Conservation (phyloP, 2,888 invertebrate species). For the Leptinotarsa tumamoca region DNA sequence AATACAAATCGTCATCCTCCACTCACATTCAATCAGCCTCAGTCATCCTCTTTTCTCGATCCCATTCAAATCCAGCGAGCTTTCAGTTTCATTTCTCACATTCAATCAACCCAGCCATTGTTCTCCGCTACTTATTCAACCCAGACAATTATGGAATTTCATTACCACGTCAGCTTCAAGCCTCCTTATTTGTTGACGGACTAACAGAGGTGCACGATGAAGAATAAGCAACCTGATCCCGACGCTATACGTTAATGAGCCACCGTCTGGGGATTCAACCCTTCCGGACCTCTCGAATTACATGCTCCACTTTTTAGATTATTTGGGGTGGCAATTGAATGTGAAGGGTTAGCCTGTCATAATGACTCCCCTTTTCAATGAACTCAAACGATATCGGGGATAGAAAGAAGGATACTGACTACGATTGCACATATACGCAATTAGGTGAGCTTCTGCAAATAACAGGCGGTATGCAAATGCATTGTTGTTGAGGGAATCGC, state of each 20-base stretch:
- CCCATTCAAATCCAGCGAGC: slow-evolving; percentile 1
- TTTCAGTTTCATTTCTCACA: slow-evolving; percentile 22
- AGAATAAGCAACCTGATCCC: slow-evolving; percentile 25
- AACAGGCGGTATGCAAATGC: slow-evolving; percentile 52
- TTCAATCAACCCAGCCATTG: slow-evolving; percentile 25
- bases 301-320: slow-evolving; percentile 59
- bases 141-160: slow-evolving; percentile 26
- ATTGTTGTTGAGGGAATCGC: slow-evolving; percentile 45
- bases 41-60: not conserved
- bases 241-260: slow-evolving; percentile 23
- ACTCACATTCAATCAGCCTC: slow-evolving; percentile 1
- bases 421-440: slow-evolving; percentile 49
- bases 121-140: slow-evolving; percentile 9
- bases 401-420: slow-evolving; percentile 46
- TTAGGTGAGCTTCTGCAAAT: slow-evolving; percentile 51
- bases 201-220: slow-evolving; percentile 6
- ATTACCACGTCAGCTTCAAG: slow-evolving; percentile 25
- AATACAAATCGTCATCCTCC: not conserved
- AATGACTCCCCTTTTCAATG: slow-evolving; percentile 46
- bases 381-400: slow-evolving; percentile 47
- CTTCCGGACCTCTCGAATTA: slow-evolving; percentile 57
- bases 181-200: slow-evolving; percentile 5
- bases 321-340: slow-evolving; percentile 57
- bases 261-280: slow-evolving; percentile 45
- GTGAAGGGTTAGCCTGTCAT: slow-evolving; percentile 47